These are phyloP conservation scores for Hemibagrus wyckioides DNA, from an alignment of 2,113 vertebrate genomes.

Conservation along the genomic window DNA sequence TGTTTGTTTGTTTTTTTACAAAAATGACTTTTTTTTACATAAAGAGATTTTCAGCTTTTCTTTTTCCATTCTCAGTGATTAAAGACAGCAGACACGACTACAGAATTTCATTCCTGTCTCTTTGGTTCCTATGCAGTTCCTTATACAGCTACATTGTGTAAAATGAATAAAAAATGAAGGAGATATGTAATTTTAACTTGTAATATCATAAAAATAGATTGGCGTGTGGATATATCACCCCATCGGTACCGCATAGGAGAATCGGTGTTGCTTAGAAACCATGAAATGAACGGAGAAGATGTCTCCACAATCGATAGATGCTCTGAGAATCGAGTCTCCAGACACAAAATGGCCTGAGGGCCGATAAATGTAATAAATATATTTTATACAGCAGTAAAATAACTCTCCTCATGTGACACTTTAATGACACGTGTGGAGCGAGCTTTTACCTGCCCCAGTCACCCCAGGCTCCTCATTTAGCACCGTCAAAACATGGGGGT, in stretches of 20 bases:
- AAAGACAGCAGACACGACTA: not conserved
- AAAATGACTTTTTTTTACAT: not conserved
- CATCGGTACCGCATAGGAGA: not conserved
- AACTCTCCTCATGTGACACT: conserved; percentile 28
- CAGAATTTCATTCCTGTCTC: too few species aligned
- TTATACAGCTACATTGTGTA: not conserved
- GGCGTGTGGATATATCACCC: not conserved
- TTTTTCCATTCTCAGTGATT: not conserved
- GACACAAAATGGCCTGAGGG: not conserved
- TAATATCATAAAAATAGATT: conserved; percentile 10
- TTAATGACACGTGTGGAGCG: conserved; percentile 37
- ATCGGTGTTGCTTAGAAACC: not conserved
- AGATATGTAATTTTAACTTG: not conserved
- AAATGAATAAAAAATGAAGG: not conserved
- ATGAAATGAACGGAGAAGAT: not conserved
- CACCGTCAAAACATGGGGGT: conserved; percentile 58
- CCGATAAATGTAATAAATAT: conserved; percentile 14
- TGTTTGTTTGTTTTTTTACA: not conserved
- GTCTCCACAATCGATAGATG: conserved; percentile 12
- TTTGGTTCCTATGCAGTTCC: too few species aligned
- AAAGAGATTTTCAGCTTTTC: too few species aligned
- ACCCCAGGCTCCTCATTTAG: conserved; percentile 66
- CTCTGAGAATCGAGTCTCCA: not conserved
- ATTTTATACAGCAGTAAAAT: conserved; percentile 15
- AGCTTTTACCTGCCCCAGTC: conserved; percentile 55